Evolutionary conservation across 2,113 vertebrate genomes (phyloP).

Genomic region (Anser cygnoides): DNA sequence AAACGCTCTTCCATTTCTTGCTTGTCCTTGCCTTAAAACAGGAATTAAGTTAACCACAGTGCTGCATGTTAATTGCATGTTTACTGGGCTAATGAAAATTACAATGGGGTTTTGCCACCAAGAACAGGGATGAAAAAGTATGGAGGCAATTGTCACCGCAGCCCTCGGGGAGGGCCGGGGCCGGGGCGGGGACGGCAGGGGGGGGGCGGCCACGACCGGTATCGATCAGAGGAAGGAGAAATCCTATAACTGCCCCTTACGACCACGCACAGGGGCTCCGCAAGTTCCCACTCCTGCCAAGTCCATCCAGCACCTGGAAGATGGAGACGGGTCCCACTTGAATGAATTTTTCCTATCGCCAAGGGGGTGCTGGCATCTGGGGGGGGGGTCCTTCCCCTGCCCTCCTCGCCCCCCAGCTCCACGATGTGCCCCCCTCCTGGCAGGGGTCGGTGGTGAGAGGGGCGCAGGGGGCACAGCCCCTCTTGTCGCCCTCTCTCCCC

Average conservation of each 20-base stretch:
- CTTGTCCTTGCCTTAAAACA: constrained; percentile 80
- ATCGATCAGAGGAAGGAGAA: constrained; percentile 80
- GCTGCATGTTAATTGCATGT: constrained; percentile 83
- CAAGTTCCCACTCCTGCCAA: constrained; percentile 76
- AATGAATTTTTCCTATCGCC: constrained; percentile 66
- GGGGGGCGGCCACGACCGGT: constrained; percentile 36
- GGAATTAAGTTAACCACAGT: constrained; percentile 83
- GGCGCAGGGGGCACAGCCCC: background rate
- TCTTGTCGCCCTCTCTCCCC: constrained; percentile 5
- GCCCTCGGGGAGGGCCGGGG: constrained; percentile 69
- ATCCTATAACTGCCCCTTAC: constrained; percentile 80
- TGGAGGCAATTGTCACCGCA: constrained; percentile 78
- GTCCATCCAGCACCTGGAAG: constrained; percentile 61
- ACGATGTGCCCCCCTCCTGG: background rate
- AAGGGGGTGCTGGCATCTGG: constrained; percentile 47
- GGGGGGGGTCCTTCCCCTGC: background rate
- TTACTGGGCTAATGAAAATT: constrained; percentile 85
- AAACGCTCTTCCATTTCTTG: constrained; percentile 73
- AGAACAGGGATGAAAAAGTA: constrained; percentile 77
- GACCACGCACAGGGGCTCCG: constrained; percentile 77
- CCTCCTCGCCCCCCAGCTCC: background rate
- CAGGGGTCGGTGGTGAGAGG: constrained; percentile 6
- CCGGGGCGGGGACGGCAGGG: background rate
- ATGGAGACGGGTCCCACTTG: constrained; percentile 32
- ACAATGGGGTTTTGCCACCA: constrained; percentile 82